Evolutionary conservation across 2,888 invertebrate genomes (phyloP), one percentile per base, ranked within the genome.

Genomic region (Lasioglossum morio): DNA sequence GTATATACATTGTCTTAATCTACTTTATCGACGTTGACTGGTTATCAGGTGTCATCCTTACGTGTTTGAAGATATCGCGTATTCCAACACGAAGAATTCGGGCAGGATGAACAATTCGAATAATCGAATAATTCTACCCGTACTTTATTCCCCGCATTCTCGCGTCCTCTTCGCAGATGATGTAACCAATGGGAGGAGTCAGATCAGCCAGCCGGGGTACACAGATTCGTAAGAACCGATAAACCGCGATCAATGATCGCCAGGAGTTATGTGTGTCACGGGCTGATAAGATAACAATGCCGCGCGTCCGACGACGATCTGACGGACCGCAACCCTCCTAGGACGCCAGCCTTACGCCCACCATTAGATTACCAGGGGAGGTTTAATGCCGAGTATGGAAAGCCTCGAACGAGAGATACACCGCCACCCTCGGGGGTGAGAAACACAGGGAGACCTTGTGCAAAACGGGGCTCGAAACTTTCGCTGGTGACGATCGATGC

Each of bases 161-260:
- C n/a, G n/a, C n/a, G n/a, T n/a, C n/a, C 34, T 34, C 34, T 34
- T 34, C 2, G 34, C 34, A 2, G 34, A 34, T 2, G 3, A 34
- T 34, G 2, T 34, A 34, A 3, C 34, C 34, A 34, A 34, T 2
- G 34, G 2, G 34, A 34, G 34, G 34, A 34, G 3, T 34, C 34
- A 34, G 34, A 34, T 3, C 34, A 34, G 2, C 34, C 34, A 34
- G 34, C 34, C 34, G 34, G 34, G 37, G 30, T 27, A 63, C 7
- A 30, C 66, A 30, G 66, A 74, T 81, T 74, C 74, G 73, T 77
- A 81, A 79, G 87, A 81, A 63, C 73, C 82, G 70, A 86, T 84
- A 86, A 86, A 74, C 63, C 57, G 46, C 86, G 87, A 87, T 87
- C 87, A 77, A 87, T 83, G 86, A 86, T 81, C 78, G 78, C 46